Percentiles rank a stretch among this genome's conserved stretches.
Evolutionary conservation across 1,140 invertebrate genomes (phyloP).

Genomic region (Venustaconcha ellipsiformis): DNA sequence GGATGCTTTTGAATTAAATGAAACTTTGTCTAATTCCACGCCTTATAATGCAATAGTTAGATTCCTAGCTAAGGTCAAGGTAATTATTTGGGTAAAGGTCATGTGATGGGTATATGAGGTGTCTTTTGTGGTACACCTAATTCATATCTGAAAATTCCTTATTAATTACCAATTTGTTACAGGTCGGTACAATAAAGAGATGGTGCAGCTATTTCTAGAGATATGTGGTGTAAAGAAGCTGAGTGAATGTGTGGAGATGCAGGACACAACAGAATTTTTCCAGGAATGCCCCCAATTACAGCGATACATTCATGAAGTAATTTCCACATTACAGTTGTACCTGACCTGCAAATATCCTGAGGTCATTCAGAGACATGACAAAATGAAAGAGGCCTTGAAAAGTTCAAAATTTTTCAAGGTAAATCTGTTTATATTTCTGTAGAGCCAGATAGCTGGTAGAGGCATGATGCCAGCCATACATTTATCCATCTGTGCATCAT

Average conservation of each 20-base stretch:
- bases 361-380: conserved; percentile 38
- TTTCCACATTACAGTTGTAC: conserved; percentile 53
- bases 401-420: conserved; percentile 54
- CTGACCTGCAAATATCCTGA: conserved; percentile 41
- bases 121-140: too few species aligned
- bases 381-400: conserved; percentile 38
- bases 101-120: too few species aligned
- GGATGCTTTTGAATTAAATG: too few species aligned
- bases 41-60: too few species aligned
- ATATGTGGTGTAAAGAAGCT: conserved; percentile 46
- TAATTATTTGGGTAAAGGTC: too few species aligned
- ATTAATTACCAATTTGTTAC: too few species aligned
- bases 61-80: too few species aligned
- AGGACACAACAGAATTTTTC: conserved; percentile 46
- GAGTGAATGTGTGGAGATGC: conserved; percentile 40
- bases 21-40: too few species aligned
- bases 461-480: too few species aligned
- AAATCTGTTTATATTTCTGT: conserved; percentile 7
- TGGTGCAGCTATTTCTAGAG: conserved; percentile 41
- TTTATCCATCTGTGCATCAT: too few species aligned
- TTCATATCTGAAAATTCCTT: too few species aligned
- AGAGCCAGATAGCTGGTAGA: neutral
- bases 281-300: conserved; percentile 49
- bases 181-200: neutral
- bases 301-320: conserved; percentile 46